Conservation (phyloP, 2,113 vertebrate genomes). For the Poecile atricapillus region DNA sequence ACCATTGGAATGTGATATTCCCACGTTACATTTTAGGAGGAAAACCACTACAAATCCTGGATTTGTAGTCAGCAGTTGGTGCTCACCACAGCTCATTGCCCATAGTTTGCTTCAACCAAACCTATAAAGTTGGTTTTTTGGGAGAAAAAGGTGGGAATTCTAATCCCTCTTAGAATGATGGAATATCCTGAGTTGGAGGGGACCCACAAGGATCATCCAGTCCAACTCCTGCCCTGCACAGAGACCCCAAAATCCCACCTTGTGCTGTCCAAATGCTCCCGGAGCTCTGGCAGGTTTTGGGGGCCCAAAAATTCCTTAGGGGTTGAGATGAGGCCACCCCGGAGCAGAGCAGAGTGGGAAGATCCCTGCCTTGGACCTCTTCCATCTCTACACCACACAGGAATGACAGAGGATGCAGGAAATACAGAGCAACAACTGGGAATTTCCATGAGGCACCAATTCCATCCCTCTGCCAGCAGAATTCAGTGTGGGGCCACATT, state of each 20-base stretch:
- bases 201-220: not conserved
- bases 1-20: not conserved
- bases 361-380: not conserved
- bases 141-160: not conserved
- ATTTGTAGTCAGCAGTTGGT: not conserved
- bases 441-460: not conserved
- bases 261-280: not conserved
- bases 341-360: not conserved
- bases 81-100: not conserved
- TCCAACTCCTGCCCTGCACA: not conserved
- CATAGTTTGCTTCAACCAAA: not conserved
- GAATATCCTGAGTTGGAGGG: not conserved
- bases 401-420: accelerated
- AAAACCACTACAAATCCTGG: not conserved
- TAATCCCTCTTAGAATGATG: not conserved
- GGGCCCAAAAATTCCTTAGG: not conserved
- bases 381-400: not conserved
- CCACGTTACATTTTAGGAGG: not conserved
- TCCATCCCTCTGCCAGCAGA: not conserved
- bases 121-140: accelerated
- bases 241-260: not conserved
- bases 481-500: not conserved
- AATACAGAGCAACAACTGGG: accelerated
- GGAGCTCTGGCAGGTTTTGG: not conserved
- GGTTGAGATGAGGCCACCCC: not conserved